phyloP scores from a whole-genome alignment of 2,888 invertebrate species.

The Pseudoips prasinana region DNA sequence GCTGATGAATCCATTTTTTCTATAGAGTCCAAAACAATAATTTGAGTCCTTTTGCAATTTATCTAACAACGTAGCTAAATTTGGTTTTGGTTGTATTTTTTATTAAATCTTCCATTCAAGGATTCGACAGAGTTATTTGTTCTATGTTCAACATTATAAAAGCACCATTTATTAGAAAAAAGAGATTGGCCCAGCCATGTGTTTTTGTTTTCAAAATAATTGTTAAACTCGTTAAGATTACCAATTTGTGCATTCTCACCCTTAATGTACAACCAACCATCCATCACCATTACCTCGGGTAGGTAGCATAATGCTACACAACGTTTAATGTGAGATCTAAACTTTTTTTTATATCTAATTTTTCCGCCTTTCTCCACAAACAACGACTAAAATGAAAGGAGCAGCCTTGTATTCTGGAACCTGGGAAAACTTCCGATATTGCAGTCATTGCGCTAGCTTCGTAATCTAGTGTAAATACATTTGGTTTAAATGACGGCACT shows the following conservation, averaged over 20 bases:
- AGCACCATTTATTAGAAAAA: slow-evolving; percentile 10
- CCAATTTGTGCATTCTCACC: slow-evolving; percentile 2
- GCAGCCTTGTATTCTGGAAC: slow-evolving; percentile 8
- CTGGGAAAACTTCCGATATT: slow-evolving; percentile 5
- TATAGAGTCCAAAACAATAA: slow-evolving; percentile 9
- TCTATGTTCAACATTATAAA: slow-evolving; percentile 7
- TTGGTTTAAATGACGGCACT: slow-evolving; percentile 8
- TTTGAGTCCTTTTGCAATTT: slow-evolving; percentile 10
- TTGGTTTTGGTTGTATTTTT: slow-evolving; percentile 11
- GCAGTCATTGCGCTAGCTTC: slow-evolving; percentile 11
- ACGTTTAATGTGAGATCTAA: slow-evolving; percentile 3
- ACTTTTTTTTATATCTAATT: slow-evolving; percentile 1
- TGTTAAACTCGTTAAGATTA: slow-evolving; percentile 7
- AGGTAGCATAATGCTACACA: slow-evolving; percentile 6
- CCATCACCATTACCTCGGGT: slow-evolving; percentile 8
- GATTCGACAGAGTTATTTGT: slow-evolving; percentile 11
- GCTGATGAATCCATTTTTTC: slow-evolving; percentile 6
- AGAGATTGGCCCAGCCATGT: slow-evolving; percentile 5
- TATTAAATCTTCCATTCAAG: slow-evolving; percentile 7
- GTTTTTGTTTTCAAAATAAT: slow-evolving; percentile 15
- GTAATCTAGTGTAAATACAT: slow-evolving; percentile 7
- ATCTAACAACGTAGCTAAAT: slow-evolving; percentile 6
- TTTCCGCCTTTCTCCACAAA: slow-evolving; percentile 1
- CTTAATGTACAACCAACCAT: slow-evolving; percentile 11
- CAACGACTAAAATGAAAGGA: slow-evolving; percentile 7